Evolutionary conservation across 2,797 vertebrate genomes (phyloP).

Genomic region (Cyprinodon diabolis): DNA sequence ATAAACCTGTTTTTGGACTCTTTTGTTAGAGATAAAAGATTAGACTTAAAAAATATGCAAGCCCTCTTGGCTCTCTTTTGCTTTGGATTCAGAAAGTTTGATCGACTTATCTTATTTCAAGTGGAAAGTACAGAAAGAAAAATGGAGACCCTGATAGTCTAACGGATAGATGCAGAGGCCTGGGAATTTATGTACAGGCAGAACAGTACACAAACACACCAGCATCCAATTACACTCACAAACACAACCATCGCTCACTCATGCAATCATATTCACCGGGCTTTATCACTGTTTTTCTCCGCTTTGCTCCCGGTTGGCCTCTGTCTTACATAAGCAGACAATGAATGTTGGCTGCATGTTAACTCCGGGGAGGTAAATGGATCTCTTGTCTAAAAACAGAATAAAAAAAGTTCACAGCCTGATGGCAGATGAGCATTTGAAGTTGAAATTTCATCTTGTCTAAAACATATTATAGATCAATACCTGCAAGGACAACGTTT

Average conservation of each 20-base stretch:
- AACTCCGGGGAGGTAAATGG: conserved; percentile 16
- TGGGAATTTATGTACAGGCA: conserved; percentile 31
- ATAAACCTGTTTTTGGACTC: conserved; percentile 41
- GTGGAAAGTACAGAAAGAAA: conserved; percentile 48
- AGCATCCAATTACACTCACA: conserved; percentile 49
- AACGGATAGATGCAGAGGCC: conserved; percentile 22
- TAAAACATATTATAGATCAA: not conserved
- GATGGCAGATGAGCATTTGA: not conserved
- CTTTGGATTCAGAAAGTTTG: conserved; percentile 52
- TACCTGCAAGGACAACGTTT: not conserved
- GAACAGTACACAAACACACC: conserved; percentile 48
- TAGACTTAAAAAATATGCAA: conserved; percentile 50
- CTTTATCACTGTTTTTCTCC: conserved; percentile 26
- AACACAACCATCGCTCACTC: conserved; percentile 25
- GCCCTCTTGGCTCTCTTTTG: conserved; percentile 39
- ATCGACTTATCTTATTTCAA: conserved; percentile 55
- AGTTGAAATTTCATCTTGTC: conserved; percentile 9
- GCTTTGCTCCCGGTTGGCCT: conserved; percentile 22
- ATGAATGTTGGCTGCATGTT: conserved; percentile 22
- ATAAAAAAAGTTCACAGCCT: conserved; percentile 15
- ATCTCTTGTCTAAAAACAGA: conserved; percentile 11
- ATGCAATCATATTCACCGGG: conserved; percentile 33
- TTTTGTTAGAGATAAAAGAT: conserved; percentile 61
- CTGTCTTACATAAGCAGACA: conserved; percentile 49
- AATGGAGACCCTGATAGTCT: conserved; percentile 32